Conservation (phyloP, 2,797 vertebrate species). For the Scyliorhinus canicula region DNA sequence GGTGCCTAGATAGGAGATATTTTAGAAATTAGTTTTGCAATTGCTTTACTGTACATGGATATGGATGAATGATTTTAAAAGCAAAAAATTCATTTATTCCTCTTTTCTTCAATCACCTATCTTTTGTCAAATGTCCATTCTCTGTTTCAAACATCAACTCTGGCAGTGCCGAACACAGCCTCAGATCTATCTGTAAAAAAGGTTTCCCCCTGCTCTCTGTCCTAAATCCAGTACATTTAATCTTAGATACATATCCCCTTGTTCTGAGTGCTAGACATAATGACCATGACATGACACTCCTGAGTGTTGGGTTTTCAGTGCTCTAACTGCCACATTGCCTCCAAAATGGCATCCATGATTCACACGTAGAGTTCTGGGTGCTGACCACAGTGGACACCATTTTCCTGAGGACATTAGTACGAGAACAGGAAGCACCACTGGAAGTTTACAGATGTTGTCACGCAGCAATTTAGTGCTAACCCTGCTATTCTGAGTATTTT, state of each 20-base stretch:
- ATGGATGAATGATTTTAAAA: not conserved
- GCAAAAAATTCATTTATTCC: not conserved
- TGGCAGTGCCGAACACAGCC: no score
- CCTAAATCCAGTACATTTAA: not conserved
- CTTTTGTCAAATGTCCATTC: not conserved
- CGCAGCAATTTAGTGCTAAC: not conserved
- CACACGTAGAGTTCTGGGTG: not conserved
- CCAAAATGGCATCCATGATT: not conserved
- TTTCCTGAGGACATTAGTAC: not conserved
- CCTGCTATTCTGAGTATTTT: not conserved
- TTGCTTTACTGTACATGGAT: not conserved
- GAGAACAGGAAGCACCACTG: not conserved
- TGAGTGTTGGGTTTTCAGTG: not conserved
- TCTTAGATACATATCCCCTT: not conserved
- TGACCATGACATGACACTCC: no score
- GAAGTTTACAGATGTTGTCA: not conserved
- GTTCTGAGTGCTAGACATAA: not conserved
- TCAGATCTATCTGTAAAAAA: not conserved
- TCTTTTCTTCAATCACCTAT: not conserved
- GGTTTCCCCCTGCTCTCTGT: not conserved
- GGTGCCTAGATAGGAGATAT: not conserved
- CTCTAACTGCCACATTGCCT: not conserved
- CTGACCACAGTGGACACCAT: not conserved
- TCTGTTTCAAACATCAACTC: not conserved
- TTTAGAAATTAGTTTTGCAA: not conserved